A percentile compares a stretch with the other conserved stretches of the same genome.
Conservation (phyloP, 2,797 vertebrate species). For the Urocyon cinereoargenteus region DNA sequence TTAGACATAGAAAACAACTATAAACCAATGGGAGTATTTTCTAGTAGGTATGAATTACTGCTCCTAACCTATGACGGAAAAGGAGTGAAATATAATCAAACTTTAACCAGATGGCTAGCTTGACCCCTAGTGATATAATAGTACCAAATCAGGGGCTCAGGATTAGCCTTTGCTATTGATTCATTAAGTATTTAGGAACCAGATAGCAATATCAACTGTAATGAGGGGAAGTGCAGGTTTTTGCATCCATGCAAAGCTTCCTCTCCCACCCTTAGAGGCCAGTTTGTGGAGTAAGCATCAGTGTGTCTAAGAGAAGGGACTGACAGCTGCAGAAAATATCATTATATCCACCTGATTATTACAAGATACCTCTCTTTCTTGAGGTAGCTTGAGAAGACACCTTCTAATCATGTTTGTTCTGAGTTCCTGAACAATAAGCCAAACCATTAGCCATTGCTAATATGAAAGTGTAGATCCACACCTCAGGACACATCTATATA, state of each 20-base stretch:
- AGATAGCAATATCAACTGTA: background rate
- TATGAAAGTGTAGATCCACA: background rate
- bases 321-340: background rate
- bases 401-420: background rate
- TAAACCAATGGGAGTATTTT: background rate
- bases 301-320: background rate
- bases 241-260: background rate
- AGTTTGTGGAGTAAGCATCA: background rate
- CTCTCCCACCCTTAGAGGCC: background rate
- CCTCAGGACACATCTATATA: background rate
- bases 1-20: background rate
- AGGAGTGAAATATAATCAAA: background rate
- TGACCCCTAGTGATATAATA: background rate
- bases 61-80: background rate
- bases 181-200: background rate
- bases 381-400: no score
- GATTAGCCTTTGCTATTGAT: background rate
- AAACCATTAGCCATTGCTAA: background rate
- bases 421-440: background rate
- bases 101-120: background rate
- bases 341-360: background rate
- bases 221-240: background rate
- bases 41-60: background rate
- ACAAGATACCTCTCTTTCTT: background rate
- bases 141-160: background rate